phyloP scores from a whole-genome alignment of 2,113 vertebrate genomes.

The Neodontobutis hainanensis region DNA sequence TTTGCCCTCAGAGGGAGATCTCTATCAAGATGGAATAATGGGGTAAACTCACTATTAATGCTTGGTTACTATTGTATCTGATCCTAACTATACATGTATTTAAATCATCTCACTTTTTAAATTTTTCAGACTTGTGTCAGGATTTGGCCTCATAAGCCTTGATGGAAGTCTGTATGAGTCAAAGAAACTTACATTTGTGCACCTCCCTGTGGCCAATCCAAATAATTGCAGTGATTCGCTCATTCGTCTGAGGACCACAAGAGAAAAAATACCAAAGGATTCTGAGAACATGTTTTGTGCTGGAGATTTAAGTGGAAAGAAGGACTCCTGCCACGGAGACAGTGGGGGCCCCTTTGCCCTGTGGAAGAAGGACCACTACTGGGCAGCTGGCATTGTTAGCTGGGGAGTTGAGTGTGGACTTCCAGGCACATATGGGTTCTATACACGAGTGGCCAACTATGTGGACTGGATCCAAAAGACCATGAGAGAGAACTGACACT shows the following conservation, averaged over 20 bases:
- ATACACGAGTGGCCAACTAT: constrained; percentile 61
- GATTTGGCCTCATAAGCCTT: constrained; percentile 22
- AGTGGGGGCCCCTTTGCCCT: constrained; percentile 52
- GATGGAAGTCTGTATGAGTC: fast-evolving
- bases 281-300: constrained; percentile 74
- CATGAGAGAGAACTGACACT: constrained; percentile 62
- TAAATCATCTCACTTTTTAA: not conserved
- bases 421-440: constrained; percentile 38
- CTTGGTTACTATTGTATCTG: not conserved
- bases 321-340: constrained; percentile 64
- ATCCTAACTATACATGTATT: not conserved
- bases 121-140: constrained; percentile 59
- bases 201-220: constrained; percentile 59
- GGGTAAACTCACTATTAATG: constrained; percentile 54
- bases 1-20: constrained; percentile 44
- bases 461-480: constrained; percentile 78
- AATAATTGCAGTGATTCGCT: constrained; percentile 22
- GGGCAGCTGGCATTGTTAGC: constrained; percentile 71
- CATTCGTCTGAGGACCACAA: fast-evolving
- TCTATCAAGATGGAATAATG: not conserved
- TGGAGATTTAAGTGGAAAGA: constrained; percentile 51
- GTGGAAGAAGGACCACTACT: not conserved
- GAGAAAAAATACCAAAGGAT: fast-evolving
- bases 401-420: constrained; percentile 59
- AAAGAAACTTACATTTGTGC: constrained; percentile 54